These are phyloP conservation scores for Microhierax caerulescens DNA, from an alignment of 2,797 vertebrate genomes.

Conservation along the genomic window DNA sequence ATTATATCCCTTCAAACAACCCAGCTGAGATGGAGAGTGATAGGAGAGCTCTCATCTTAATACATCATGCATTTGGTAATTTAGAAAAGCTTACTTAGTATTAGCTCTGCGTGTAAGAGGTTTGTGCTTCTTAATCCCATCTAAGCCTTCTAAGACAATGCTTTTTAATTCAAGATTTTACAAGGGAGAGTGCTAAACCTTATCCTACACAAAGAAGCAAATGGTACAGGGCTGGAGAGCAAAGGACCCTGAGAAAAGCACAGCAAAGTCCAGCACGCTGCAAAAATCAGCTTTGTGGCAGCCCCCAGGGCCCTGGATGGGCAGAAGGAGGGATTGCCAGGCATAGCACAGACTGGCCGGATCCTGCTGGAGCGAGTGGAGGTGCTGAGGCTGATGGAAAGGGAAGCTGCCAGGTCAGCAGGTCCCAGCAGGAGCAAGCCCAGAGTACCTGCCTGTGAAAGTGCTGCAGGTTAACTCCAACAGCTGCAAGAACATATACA, in stretches of 20 bases:
- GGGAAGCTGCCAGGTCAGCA: background rate
- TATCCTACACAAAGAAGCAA: background rate
- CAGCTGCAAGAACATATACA: background rate
- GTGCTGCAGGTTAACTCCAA: background rate
- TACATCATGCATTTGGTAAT: background rate
- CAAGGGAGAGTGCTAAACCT: background rate
- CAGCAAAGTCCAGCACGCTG: background rate
- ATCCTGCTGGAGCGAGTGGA: background rate
- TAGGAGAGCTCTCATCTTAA: background rate
- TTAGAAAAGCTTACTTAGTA: slow-evolving; percentile 18
- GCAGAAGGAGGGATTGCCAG: background rate
- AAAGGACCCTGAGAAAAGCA: background rate
- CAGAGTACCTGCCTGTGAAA: background rate
- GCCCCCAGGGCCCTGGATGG: background rate
- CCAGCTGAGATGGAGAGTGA: background rate
- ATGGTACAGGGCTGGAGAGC: background rate
- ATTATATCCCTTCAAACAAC: background rate
- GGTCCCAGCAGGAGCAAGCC: background rate
- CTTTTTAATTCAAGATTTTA: slow-evolving; percentile 32
- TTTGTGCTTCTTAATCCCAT: slow-evolving; percentile 27
- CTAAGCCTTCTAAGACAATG: slow-evolving; percentile 35
- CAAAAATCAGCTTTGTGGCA: background rate
- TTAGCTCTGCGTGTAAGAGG: slow-evolving; percentile 24
- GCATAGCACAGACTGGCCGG: background rate
- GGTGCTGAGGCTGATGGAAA: background rate